Evolutionary conservation across 1,140 invertebrate genomes (phyloP).

Genomic region (Aphaenogaster floridana): DNA sequence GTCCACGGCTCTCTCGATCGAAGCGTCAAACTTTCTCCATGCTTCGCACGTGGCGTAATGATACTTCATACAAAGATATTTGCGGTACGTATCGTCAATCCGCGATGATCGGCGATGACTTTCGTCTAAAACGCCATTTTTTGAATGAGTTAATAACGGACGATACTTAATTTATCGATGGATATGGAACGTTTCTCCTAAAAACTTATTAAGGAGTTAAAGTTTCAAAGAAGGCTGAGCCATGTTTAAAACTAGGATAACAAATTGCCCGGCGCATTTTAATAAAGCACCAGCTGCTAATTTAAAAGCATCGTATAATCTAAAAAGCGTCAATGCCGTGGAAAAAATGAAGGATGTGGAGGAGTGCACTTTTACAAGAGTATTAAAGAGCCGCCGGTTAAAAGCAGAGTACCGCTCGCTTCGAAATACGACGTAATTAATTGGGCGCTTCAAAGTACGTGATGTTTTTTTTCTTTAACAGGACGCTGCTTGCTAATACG

Average conservation of each 20-base stretch:
- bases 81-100: not conserved
- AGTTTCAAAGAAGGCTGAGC: not conserved
- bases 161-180: not conserved
- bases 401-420: not conserved
- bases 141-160: not conserved
- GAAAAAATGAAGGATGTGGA: not conserved
- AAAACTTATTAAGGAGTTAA: not conserved
- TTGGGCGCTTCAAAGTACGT: not conserved
- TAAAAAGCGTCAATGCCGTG: constrained; percentile 2
- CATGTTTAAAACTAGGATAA: not conserved
- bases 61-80: constrained; percentile 20
- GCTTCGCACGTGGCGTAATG: constrained; percentile 22
- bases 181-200: not conserved
- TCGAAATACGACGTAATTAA: constrained; percentile 29
- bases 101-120: not conserved
- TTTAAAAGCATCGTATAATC: not conserved
- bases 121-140: not conserved
- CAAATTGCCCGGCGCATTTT: not conserved
- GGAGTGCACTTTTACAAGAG: constrained; percentile 3
- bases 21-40: constrained; percentile 46
- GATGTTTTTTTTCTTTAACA: not conserved
- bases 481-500: not conserved
- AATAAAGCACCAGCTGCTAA: not conserved
- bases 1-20: not conserved
- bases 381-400: not conserved